A percentile compares a stretch with the other conserved stretches of the same genome.
Evolutionary conservation across 2,113 vertebrate genomes (phyloP).

Genomic region (Ellobius talpinus): DNA sequence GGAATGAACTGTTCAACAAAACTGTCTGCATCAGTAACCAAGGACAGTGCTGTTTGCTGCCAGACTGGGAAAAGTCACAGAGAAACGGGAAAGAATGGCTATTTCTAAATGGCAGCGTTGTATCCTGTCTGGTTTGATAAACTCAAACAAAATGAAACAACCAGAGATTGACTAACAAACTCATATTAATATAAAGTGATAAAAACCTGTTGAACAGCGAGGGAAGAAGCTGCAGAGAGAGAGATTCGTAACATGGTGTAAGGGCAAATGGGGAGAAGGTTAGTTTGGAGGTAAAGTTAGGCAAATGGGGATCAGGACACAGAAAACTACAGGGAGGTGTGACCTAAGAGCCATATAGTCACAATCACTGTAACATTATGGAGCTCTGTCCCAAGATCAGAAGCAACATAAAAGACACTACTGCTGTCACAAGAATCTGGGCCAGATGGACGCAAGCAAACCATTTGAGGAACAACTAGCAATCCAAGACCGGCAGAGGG

Average conservation of each 20-base stretch:
- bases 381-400: neutral
- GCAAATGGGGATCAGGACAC: too few relatives aligned
- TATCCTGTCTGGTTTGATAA: neutral
- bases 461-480: neutral
- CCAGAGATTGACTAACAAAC: neutral
- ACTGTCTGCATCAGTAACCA: slow-evolving; percentile 25
- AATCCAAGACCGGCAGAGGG: too few relatives aligned
- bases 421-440: neutral
- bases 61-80: neutral
- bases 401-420: neutral
- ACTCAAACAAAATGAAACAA: neutral
- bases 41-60: neutral
- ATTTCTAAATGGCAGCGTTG: neutral
- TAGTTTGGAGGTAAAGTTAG: neutral
- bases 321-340: neutral
- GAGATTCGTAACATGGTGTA: neutral
- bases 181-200: neutral
- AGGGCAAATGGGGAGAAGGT: neutral
- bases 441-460: neutral
- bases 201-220: neutral
- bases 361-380: neutral
- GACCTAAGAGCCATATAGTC: neutral
- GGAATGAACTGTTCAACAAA: neutral
- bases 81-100: neutral
- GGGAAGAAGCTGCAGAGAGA: neutral